These are phyloP conservation scores for Aplocera efformata DNA, from an alignment of 2,888 invertebrate species.

Conservation along the genomic window DNA sequence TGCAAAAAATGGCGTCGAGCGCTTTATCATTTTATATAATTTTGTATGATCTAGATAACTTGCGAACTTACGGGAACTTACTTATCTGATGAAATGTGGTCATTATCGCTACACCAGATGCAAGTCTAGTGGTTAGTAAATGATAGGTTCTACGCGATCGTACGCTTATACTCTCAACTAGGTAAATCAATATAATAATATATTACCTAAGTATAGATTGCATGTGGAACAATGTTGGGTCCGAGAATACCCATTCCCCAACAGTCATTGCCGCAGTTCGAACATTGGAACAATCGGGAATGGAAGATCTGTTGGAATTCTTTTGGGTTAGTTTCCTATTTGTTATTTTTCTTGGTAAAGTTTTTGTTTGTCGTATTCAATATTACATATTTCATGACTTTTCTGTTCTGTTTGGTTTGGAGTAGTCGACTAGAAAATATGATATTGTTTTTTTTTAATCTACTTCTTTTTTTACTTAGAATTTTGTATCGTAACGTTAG, in stretches of 20 bases:
- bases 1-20: no score
- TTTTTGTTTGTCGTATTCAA: conserved; percentile 2
- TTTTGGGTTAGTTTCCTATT: conserved; percentile 19
- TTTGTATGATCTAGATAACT: no score
- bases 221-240: conserved; percentile 25
- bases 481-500: no score
- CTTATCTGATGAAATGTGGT: no score
- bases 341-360: neutral
- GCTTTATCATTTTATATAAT: no score
- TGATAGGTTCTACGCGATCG: conserved; percentile 1
- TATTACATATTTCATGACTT: neutral
- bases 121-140: no score
- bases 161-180: conserved; percentile 13
- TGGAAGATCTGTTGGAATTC: conserved; percentile 23
- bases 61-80: no score
- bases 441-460: neutral
- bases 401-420: no score
- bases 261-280: conserved; percentile 21
- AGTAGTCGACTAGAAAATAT: no score
- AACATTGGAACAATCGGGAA: conserved; percentile 10
- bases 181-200: conserved; percentile 3
- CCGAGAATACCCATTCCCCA: conserved; percentile 27
- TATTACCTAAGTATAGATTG: conserved; percentile 10
- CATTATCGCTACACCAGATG: no score
- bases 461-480: no score